phyloP scores from a whole-genome alignment of 1,140 invertebrate species.

The Pygmarrhopalites habei region DNA sequence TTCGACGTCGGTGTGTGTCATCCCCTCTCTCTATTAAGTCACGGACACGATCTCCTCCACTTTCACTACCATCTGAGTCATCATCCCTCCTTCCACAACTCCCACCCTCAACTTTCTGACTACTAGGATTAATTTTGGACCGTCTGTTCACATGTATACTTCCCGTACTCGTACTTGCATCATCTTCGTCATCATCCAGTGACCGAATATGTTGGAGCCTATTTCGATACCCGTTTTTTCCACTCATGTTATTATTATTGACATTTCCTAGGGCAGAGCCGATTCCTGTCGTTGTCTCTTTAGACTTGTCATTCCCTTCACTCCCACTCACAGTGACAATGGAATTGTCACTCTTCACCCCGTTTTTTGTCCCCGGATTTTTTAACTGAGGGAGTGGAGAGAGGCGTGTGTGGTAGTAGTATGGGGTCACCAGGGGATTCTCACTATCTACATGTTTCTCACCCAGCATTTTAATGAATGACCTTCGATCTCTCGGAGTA shows the following conservation, averaged over 20 bases:
- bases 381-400: slow-evolving; percentile 15
- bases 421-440: slow-evolving; percentile 31
- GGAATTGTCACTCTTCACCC: too few species aligned
- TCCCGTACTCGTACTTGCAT: not conserved
- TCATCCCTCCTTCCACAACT: not conserved
- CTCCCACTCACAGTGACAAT: not conserved
- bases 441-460: not conserved
- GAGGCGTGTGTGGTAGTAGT: slow-evolving; percentile 31
- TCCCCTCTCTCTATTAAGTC: not conserved
- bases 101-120: slow-evolving; percentile 13
- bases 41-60: not conserved
- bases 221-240: not conserved
- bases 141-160: not conserved
- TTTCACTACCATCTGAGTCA: not conserved
- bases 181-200: not conserved
- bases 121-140: not conserved
- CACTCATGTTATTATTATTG: too few species aligned
- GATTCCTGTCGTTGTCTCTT: not conserved
- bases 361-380: not conserved
- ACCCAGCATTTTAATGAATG: slow-evolving; percentile 35
- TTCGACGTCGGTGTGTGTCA: not conserved
- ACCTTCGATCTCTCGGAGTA: slow-evolving; percentile 35
- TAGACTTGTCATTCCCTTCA: not conserved
- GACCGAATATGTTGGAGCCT: not conserved
- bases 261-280: not conserved